Evolutionary conservation across 2,113 vertebrate species (phyloP).

Genomic region (Mola mola): DNA sequence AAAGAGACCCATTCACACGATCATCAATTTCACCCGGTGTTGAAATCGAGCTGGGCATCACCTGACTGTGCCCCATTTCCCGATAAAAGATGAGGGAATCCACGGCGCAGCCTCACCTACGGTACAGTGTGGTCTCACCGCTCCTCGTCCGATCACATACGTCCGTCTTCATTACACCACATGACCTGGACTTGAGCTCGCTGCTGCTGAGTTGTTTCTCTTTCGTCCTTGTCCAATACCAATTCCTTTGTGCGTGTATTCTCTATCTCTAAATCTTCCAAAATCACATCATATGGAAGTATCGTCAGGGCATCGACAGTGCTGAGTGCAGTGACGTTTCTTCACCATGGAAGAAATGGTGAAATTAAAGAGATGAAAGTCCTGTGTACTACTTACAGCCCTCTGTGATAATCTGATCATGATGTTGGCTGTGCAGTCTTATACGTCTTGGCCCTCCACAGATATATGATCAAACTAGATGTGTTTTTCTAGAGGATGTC

Average conservation of each 20-base stretch:
- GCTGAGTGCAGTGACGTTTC: slow-evolving; percentile 48
- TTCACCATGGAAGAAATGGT: slow-evolving; percentile 43
- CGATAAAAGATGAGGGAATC: slow-evolving; percentile 69
- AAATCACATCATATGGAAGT: slow-evolving; percentile 47
- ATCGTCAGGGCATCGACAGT: slow-evolving; percentile 35
- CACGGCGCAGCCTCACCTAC: slow-evolving; percentile 48
- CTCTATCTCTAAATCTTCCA: slow-evolving; percentile 50
- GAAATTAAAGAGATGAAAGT: slow-evolving; percentile 85
- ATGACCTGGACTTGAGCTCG: slow-evolving; percentile 65
- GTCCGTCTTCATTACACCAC: slow-evolving; percentile 72
- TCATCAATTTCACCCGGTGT: slow-evolving; percentile 73
- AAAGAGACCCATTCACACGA: slow-evolving; percentile 72
- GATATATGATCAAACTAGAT: slow-evolving; percentile 50
- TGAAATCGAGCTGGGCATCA: slow-evolving; percentile 65
- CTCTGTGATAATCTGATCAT: slow-evolving; percentile 86
- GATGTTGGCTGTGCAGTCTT: slow-evolving; percentile 58
- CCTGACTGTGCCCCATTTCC: slow-evolving; percentile 60
- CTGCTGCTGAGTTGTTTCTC: slow-evolving; percentile 56
- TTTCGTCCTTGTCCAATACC: slow-evolving; percentile 62
- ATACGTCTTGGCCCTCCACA: slow-evolving; percentile 41
- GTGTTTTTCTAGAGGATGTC: slow-evolving; percentile 55
- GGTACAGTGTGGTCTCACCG: slow-evolving; percentile 53
- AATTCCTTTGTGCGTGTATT: slow-evolving; percentile 28
- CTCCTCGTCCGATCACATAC: slow-evolving; percentile 41
- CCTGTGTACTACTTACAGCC: slow-evolving; percentile 82